Evolutionary conservation across 1,140 invertebrate genomes (phyloP).

Genomic region (Musca vetustissima): DNA sequence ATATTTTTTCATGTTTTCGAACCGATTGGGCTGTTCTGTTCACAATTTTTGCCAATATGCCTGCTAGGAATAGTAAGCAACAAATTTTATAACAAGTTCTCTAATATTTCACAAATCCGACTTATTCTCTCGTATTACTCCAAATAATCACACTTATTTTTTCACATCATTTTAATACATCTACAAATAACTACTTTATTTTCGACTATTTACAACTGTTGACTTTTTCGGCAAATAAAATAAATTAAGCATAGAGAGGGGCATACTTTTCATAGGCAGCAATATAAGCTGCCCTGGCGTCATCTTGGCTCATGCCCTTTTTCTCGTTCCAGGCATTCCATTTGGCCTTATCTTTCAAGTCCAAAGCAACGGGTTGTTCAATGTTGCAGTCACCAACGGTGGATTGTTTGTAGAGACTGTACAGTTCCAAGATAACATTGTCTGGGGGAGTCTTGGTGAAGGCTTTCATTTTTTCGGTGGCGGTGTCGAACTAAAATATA

Average conservation of each 20-base stretch:
- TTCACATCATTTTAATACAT: no score
- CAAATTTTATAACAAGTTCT: no score
- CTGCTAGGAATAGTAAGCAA: no score
- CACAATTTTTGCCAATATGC: no score
- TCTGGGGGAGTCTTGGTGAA: conserved; percentile 77
- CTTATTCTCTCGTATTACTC: no score
- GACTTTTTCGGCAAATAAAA: no score
- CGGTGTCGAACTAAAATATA: conserved; percentile 68
- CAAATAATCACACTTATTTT: no score
- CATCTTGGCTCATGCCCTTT: conserved; percentile 77
- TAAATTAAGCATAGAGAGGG: conserved; percentile 42
- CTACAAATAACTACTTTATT: no score
- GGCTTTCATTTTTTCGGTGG: conserved; percentile 76
- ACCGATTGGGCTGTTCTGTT: no score
- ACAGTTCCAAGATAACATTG: conserved; percentile 83
- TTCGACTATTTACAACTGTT: no score
- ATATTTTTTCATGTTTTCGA: no score
- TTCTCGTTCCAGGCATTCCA: conserved; percentile 89
- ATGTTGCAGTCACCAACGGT: conserved; percentile 67
- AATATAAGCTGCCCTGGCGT: conserved; percentile 83
- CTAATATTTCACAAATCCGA: no score
- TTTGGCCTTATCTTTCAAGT: conserved; percentile 95
- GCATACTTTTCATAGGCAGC: conserved; percentile 70
- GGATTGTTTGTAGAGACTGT: conserved; percentile 86
- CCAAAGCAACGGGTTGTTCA: conserved; percentile 57